A percentile compares a stretch with the other conserved stretches of the same genome.
These are phyloP conservation scores for Procambarus virginalis DNA, from an alignment of 1,140 invertebrate genomes.

Conservation along the genomic window DNA sequence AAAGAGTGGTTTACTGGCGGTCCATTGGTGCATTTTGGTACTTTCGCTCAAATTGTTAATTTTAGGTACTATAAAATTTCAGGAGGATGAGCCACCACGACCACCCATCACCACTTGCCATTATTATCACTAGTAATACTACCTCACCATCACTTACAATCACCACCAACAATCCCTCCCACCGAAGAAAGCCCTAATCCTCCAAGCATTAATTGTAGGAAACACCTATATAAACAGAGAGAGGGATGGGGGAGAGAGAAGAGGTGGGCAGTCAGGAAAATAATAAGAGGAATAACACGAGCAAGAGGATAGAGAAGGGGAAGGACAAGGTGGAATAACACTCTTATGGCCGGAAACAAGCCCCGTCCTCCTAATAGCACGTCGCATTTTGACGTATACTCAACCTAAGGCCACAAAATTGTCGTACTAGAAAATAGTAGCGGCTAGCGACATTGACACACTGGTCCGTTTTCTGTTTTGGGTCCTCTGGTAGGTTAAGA, in stretches of 20 bases:
- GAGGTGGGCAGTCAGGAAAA: neutral
- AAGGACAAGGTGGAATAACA: neutral
- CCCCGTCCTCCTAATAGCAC: too few relatives aligned
- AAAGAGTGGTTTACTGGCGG: too few relatives aligned
- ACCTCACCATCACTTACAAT: neutral
- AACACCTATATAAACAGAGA: constrained; percentile 23
- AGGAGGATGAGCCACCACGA: neutral
- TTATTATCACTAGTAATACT: neutral
- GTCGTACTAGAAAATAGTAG: too few relatives aligned
- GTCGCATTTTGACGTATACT: too few relatives aligned
- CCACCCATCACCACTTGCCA: neutral
- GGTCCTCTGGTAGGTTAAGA: too few relatives aligned
- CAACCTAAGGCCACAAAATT: too few relatives aligned
- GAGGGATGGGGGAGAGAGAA: neutral
- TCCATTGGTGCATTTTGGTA: too few relatives aligned
- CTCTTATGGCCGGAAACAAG: too few relatives aligned
- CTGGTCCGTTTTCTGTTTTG: too few relatives aligned
- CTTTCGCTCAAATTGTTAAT: too few relatives aligned
- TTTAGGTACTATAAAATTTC: too few relatives aligned
- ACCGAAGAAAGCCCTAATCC: neutral
- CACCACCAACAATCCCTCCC: constrained; percentile 1
- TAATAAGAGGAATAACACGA: constrained; percentile 31
- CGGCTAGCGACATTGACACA: too few relatives aligned
- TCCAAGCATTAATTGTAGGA: neutral
- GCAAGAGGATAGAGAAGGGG: constrained; percentile 15